phyloP scores from a whole-genome alignment of 1,140 invertebrate genomes.

The Lordiphosa collinella region DNA sequence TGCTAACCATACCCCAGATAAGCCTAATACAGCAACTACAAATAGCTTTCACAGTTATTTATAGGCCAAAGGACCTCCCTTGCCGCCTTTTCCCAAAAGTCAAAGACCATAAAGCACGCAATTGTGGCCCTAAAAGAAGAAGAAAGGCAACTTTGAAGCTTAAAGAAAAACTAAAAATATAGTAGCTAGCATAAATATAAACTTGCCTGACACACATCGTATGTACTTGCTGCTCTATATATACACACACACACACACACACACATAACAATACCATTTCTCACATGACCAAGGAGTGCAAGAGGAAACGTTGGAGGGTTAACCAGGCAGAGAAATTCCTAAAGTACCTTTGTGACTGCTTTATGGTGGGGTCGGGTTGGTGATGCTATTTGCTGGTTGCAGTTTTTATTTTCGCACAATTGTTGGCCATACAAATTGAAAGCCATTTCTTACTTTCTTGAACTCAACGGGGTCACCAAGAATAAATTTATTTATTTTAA shows the following conservation, averaged over 20 bases:
- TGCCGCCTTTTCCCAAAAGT: slow-evolving; percentile 11
- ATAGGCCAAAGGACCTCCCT: slow-evolving; percentile 11
- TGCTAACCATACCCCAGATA: slow-evolving; percentile 8
- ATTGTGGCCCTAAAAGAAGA: slow-evolving; percentile 9
- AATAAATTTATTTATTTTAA: slow-evolving; percentile 59
- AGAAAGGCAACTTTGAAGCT: neutral
- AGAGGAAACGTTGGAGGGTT: slow-evolving; percentile 10
- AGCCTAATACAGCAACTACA: slow-evolving; percentile 8
- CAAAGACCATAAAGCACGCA: slow-evolving; percentile 43
- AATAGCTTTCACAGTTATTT: slow-evolving; percentile 21
- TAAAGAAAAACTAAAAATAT: slow-evolving; percentile 18
- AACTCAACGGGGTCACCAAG: slow-evolving; percentile 7
- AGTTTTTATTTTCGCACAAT: slow-evolving; percentile 59
- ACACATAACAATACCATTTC: slow-evolving; percentile 42
- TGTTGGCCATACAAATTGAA: slow-evolving; percentile 45
- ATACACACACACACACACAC: slow-evolving; percentile 7
- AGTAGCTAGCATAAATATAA: slow-evolving; percentile 29
- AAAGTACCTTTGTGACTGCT: slow-evolving; percentile 47
- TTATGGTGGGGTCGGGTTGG: slow-evolving; percentile 17
- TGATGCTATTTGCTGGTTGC: slow-evolving; percentile 13
- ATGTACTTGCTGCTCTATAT: neutral
- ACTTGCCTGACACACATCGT: slow-evolving; percentile 14
- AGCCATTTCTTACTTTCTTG: slow-evolving; percentile 36
- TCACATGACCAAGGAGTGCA: slow-evolving; percentile 21
- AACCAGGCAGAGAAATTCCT: slow-evolving; percentile 65